A percentile compares a stretch with the other conserved stretches of the same genome.
phyloP scores from a whole-genome alignment of 2,888 invertebrate genomes.

The Lochmaea capreae region DNA sequence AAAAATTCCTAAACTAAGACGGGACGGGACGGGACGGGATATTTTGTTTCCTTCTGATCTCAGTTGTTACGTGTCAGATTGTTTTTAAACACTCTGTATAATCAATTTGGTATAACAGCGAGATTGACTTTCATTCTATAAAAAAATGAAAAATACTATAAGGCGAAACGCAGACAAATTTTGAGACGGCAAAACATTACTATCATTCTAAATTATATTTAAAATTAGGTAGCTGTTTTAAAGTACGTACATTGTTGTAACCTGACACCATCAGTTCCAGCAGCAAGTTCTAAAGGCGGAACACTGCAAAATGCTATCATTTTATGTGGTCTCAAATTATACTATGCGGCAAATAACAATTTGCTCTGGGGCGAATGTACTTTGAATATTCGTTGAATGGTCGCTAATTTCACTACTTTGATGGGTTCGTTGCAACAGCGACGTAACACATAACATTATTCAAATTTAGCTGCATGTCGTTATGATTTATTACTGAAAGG shows the following conservation, averaged over 20 bases:
- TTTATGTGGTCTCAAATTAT: constrained; percentile 34
- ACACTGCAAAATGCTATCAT: constrained; percentile 32
- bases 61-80: too few relatives aligned
- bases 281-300: constrained; percentile 29
- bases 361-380: constrained; percentile 32
- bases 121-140: too few relatives aligned
- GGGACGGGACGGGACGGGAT: too few relatives aligned
- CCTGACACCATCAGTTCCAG: constrained; percentile 33
- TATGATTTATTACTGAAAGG: constrained; percentile 22
- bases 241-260: constrained; percentile 32
- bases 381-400: constrained; percentile 32
- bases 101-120: too few relatives aligned
- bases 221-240: constrained; percentile 22
- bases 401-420: constrained; percentile 32
- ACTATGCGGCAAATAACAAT: constrained; percentile 33
- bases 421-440: constrained; percentile 5
- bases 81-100: too few relatives aligned
- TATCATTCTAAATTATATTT: constrained; percentile 10
- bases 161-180: too few relatives aligned
- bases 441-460: constrained; percentile 22
- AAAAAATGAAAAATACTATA: too few relatives aligned
- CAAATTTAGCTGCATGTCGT: constrained; percentile 29
- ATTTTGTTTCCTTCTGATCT: too few relatives aligned
- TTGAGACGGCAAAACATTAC: neutral
- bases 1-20: too few relatives aligned